Evolutionary conservation across 2,888 invertebrate genomes (phyloP), one percentile per base, ranked within the genome.

Genomic region (Dynastes hyllus): DNA sequence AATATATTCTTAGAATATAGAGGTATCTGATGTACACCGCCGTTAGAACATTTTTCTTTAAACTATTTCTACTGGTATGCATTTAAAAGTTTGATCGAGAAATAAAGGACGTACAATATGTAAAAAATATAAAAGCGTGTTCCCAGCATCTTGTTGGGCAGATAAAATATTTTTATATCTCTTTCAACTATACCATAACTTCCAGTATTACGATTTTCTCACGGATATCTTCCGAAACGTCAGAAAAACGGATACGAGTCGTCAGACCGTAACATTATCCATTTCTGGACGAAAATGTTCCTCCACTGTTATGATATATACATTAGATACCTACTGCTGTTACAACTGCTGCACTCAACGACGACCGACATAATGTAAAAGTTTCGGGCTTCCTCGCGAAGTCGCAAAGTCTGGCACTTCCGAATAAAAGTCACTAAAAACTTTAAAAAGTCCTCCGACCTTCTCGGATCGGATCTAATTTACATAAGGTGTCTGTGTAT

Each of bases 251-350:
- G 22, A 69, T 45, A 69, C 67, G 51, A 69, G 22, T 69, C 29
- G 50, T 50, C 67, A 13, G 50, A 51, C 67, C 50, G 50, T 27
- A 16, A 50, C 67, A 50, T 69, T 69, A 69, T 51, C 67, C 67
- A 69, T 29, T 69, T 69, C 67, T 27, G 50, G 67, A 69, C 22
- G 73, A 73, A 73, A 73, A 73, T 73, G 73, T 73, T 73, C 13
- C 13, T 58, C 53, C 45, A 22, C 27, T 61, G 58, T 61, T 58
- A 73, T 61, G 73, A 73, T 40, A 58, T 73, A 73, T 58, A 58
- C 58, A 61, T 40, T 61, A 73, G 9, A 61, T 11, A 69, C 4
- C 32, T 32, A 32, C 45, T 11, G 16, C 67, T 37, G 9, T 11
- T 27, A 22, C 50, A 27, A 22, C 67, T 22, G 50, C 37, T 22